These are phyloP conservation scores for Tenthredo notha DNA, from an alignment of 2,888 invertebrate genomes.

Conservation along the genomic window DNA sequence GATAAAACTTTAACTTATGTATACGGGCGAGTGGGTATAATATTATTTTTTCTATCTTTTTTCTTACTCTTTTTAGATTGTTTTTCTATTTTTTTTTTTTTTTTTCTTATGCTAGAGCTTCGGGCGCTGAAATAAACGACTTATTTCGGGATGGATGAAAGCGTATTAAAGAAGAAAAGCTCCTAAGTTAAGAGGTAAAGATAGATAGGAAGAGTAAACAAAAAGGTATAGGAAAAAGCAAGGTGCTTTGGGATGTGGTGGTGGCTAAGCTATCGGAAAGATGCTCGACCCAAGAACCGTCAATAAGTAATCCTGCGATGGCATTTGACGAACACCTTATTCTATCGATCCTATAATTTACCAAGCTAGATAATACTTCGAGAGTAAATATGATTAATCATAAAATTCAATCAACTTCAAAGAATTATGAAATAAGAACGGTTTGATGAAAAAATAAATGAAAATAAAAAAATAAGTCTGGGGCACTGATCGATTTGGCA, in stretches of 20 bases:
- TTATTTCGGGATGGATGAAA: slow-evolving; percentile 32
- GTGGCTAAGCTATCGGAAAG: slow-evolving; percentile 33
- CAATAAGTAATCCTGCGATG: slow-evolving; percentile 32
- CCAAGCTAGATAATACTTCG: neutral
- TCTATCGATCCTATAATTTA: neutral
- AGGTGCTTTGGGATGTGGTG: slow-evolving; percentile 1
- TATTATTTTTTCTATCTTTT: neutral
- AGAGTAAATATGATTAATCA: too few species aligned
- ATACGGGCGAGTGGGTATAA: neutral
- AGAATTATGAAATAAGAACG: too few species aligned
- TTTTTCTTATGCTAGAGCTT: neutral
- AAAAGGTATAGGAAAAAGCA: neutral
- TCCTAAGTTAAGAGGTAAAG: slow-evolving; percentile 26
- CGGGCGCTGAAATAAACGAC: slow-evolving; percentile 24
- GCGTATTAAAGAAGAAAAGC: slow-evolving; percentile 43
- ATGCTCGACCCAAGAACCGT: slow-evolving; percentile 32
- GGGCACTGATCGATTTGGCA: too few species aligned
- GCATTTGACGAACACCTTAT: slow-evolving; percentile 8
- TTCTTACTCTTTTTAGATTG: neutral
- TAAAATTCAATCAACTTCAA: too few species aligned
- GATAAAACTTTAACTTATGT: neutral
- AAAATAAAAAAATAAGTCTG: too few species aligned
- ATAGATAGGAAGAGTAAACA: slow-evolving; percentile 31
- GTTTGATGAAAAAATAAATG: too few species aligned
- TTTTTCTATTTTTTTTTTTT: neutral